Percentiles rank a stretch among this genome's conserved stretches.
Conservation (phyloP, 1,140 invertebrate genomes). For the Brachionus manjavacas region DNA sequence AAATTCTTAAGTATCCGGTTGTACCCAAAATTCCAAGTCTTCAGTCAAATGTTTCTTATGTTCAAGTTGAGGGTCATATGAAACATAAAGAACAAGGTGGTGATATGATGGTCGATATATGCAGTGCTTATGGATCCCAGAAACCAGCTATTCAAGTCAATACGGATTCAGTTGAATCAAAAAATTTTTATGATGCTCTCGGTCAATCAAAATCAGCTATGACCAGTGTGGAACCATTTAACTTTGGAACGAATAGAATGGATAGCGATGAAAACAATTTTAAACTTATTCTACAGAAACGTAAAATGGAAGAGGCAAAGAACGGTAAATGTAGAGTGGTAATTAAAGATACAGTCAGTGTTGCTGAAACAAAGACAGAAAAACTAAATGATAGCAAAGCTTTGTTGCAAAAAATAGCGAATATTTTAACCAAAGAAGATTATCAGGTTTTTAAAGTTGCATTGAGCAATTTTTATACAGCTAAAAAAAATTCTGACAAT, state of each 20-base stretch:
- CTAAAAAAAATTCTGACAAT: constrained; percentile 31
- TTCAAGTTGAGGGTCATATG: neutral
- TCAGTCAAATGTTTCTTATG: constrained; percentile 14
- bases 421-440: neutral
- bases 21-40: constrained; percentile 22
- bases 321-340: constrained; percentile 35
- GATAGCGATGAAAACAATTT: constrained; percentile 30
- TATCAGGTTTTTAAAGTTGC: constrained; percentile 38
- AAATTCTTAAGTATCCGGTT: neutral
- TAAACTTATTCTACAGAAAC: constrained; percentile 38
- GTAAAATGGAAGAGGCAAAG: constrained; percentile 39
- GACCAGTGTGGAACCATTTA: neutral
- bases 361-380: constrained; percentile 5
- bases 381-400: constrained; percentile 35
- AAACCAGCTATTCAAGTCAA: neutral
- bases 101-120: constrained; percentile 27
- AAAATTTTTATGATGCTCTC: constrained; percentile 33
- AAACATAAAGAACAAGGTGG: neutral
- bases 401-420: constrained; percentile 20
- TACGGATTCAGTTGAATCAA: neutral
- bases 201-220: neutral
- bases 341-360: constrained; percentile 28
- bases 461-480: constrained; percentile 37
- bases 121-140: neutral
- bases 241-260: neutral